Evolutionary conservation across 2,113 vertebrate genomes (phyloP).

Genomic region (Nansenia antarctica): DNA sequence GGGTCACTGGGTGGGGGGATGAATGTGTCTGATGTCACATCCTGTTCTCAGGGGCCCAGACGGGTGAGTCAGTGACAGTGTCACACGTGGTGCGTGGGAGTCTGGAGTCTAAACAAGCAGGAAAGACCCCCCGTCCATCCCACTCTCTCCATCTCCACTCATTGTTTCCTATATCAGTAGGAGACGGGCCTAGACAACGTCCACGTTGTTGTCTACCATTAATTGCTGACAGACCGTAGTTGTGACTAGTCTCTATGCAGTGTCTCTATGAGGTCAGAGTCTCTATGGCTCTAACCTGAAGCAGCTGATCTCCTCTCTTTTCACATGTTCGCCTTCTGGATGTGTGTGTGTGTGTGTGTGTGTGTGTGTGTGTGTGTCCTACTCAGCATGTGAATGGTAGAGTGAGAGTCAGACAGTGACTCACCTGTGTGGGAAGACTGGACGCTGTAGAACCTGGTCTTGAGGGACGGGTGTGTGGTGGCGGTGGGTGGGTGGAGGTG

Average conservation of each 20-base stretch:
- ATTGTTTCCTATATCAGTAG: neutral
- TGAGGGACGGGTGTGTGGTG: neutral
- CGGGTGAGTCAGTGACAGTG: constrained; percentile 2
- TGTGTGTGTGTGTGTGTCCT: neutral
- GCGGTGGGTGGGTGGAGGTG: neutral
- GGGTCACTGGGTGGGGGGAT: neutral
- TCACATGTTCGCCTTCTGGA: neutral
- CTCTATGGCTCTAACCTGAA: neutral
- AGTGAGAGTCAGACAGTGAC: constrained; percentile 1
- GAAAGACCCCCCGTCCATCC: neutral
- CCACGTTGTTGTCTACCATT: neutral
- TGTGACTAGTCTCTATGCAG: neutral
- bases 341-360: neutral
- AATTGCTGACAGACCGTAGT: no score
- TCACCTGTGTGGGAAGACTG: constrained; percentile 9
- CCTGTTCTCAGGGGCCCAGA: neutral
- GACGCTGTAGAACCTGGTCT: neutral
- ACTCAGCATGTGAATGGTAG: neutral
- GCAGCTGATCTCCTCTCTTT: neutral
- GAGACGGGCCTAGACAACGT: neutral
- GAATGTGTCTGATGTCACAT: neutral
- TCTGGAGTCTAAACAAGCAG: neutral
- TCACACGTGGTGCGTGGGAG: neutral
- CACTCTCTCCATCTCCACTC: neutral
- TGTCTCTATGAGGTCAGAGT: neutral